These are phyloP conservation scores for Notiomystis cincta DNA, from an alignment of 2,113 vertebrate species.

Conservation along the genomic window DNA sequence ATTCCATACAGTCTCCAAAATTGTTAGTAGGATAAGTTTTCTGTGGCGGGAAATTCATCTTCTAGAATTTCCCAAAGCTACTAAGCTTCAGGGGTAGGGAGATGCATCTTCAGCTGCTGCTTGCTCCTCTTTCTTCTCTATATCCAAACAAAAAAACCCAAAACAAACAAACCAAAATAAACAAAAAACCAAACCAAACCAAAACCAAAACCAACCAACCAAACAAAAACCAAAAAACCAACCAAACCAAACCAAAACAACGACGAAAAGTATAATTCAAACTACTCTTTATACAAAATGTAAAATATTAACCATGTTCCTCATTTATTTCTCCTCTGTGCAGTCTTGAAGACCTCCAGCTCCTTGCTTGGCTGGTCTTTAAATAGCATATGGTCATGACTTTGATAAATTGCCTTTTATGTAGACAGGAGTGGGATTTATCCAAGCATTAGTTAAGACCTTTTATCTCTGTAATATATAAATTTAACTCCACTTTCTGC, in stretches of 20 bases:
- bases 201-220: too few species aligned
- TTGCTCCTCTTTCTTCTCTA: not conserved
- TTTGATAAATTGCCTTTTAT: not conserved
- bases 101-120: not conserved
- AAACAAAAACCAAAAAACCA: too few species aligned
- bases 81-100: not conserved
- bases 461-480: not conserved
- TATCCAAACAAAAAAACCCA: rapidly evolving
- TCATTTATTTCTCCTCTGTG: not conserved
- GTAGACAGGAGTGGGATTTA: not conserved
- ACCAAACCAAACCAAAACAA: too few species aligned
- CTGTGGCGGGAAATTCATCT: not conserved
- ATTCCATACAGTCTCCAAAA: not conserved
- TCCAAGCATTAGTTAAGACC: not conserved
- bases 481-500: not conserved
- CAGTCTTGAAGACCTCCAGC: not conserved
- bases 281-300: not conserved
- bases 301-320: not conserved
- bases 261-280: not conserved
- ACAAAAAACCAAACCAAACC: too few species aligned
- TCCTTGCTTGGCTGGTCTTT: not conserved
- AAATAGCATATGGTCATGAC: not conserved
- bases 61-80: not conserved
- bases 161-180: too few species aligned
- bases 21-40: not conserved